Evolutionary conservation across 2,113 vertebrate species (phyloP), one percentile per base, ranked within the genome.

Genomic region (Syngnathoides biaculeatus): DNA sequence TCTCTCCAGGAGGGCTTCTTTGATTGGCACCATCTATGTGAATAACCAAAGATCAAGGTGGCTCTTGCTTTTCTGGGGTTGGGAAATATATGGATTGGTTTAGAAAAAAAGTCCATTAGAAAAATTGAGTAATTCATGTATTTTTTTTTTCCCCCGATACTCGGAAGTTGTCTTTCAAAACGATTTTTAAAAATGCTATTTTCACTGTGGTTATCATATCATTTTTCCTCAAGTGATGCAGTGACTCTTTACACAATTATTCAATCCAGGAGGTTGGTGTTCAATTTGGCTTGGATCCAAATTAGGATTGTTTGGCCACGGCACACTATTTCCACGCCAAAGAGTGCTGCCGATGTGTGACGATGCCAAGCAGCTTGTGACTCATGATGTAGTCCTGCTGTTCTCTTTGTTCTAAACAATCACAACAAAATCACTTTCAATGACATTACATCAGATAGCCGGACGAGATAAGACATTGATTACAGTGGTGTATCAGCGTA

Each of bases 21-120:
- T 86, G 86, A 89, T 87, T 89, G 87, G 78, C 26, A 61, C 71
- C 59, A 68, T 79, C 83, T 81, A 89, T 85, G 85, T 88, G 83
- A 84, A 84, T 82, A 77, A 64, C 79, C 81, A 80, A 73, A 39
- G 79, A 75, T 87, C 72, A 79, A 72, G 67, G 30, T 24, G 4
- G 22, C 60, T 42, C 39, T 3, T 39, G 39, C n/a, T 22, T 43
- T 8, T 8, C 59, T 43, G 13, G 43, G 13, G 22, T 62, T 26
- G 22, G n/a, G n/a, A n/a, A n/a, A 15, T n/a, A 62, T 42, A 14
- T 61, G 38, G 38, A 62, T 62, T 42, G 39, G 39, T 14, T 60
- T 60, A 26, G 22, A 55, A 26, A 12, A 12, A 11, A 55, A 55
- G 52, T 24, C 22, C 52, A 26, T 55, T 20, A 10, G 2, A 53